Conservation (phyloP, 2,113 vertebrate species). For the Centropus bengalensis region DNA sequence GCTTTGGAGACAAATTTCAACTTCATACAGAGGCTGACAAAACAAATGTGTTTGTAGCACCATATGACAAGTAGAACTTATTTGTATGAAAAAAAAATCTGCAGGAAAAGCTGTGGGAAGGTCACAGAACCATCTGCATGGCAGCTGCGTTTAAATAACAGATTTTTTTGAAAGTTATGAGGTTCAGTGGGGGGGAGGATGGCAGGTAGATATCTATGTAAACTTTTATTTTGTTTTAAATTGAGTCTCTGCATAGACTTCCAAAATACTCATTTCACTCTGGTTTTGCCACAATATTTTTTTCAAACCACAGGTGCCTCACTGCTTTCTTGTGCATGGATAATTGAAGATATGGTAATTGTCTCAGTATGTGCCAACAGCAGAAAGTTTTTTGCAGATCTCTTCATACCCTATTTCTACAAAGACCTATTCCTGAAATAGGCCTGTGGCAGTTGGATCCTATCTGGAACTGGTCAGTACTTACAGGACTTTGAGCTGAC, state of each 20-base stretch:
- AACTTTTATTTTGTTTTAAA: neutral
- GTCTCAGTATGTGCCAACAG: neutral
- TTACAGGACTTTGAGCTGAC: neutral
- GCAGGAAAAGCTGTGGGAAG: constrained; percentile 30
- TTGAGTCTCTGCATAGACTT: neutral
- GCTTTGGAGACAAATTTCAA: constrained; percentile 42
- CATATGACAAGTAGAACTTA: constrained; percentile 56
- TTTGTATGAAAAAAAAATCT: constrained; percentile 66
- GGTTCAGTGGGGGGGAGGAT: neutral
- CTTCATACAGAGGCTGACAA: constrained; percentile 18
- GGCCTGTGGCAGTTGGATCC: neutral
- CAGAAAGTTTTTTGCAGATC: neutral
- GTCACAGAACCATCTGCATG: constrained; percentile 21
- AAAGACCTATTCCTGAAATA: neutral
- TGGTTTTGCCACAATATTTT: neutral
- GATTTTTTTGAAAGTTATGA: constrained; percentile 30
- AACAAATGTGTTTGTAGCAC: constrained; percentile 45
- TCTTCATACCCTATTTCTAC: neutral
- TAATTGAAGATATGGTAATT: neutral
- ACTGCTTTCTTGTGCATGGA: neutral
- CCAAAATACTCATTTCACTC: neutral
- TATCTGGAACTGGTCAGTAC: neutral
- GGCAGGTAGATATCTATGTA: neutral
- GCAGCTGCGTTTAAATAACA: no score
- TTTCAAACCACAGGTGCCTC: neutral